Percentiles rank a stretch among this genome's conserved stretches.
These are phyloP conservation scores for Leptopilina boulardi DNA, from an alignment of 1,140 invertebrate species.

Conservation along the genomic window DNA sequence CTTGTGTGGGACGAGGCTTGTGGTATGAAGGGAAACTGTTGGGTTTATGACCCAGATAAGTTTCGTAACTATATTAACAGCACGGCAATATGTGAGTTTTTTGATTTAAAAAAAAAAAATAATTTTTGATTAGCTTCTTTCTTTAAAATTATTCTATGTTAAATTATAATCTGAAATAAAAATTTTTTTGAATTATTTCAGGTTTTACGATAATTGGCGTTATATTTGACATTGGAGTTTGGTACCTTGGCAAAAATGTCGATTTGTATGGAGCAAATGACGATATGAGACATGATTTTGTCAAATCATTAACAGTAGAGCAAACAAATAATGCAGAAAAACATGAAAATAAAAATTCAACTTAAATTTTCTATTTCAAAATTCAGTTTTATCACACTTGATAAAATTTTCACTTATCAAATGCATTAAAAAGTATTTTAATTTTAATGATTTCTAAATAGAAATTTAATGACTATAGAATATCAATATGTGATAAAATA, in stretches of 20 bases:
- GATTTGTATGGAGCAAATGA: constrained; percentile 78
- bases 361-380: neutral
- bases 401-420: neutral
- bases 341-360: neutral
- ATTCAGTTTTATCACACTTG: too few relatives aligned
- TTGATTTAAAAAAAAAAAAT: too few relatives aligned
- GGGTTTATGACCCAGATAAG: constrained; percentile 79
- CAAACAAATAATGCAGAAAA: neutral
- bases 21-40: constrained; percentile 80
- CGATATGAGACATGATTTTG: constrained; percentile 67
- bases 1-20: constrained; percentile 82
- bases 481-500: too few relatives aligned
- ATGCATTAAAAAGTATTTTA: neutral
- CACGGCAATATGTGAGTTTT: constrained; percentile 74
- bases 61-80: constrained; percentile 79
- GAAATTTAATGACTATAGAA: too few relatives aligned
- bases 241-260: constrained; percentile 77
- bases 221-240: constrained; percentile 78
- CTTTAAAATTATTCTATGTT: neutral
- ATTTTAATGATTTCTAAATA: neutral
- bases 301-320: constrained; percentile 44
- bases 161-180: too few relatives aligned
- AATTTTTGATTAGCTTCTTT: neutral
- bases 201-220: constrained; percentile 77
- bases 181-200: constrained; percentile 56